These are phyloP conservation scores for Sesia bembeciformis DNA, from an alignment of 2,888 invertebrate genomes.

Conservation along the genomic window DNA sequence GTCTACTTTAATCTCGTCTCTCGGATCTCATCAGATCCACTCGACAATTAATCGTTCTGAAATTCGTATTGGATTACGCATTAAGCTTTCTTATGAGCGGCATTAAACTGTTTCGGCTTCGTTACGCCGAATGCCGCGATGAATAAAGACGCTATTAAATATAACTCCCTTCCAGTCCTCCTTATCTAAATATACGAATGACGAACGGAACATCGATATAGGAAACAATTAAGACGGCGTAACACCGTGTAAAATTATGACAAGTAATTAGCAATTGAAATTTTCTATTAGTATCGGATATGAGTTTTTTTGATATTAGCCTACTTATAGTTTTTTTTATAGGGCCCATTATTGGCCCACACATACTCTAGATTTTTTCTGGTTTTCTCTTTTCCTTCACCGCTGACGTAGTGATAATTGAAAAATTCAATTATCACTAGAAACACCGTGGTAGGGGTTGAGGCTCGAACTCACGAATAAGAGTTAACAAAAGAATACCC, in stretches of 20 bases:
- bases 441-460: no score
- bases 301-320: no score
- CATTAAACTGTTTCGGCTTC: constrained; percentile 43
- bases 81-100: constrained; percentile 42
- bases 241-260: constrained; percentile 13
- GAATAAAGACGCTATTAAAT: constrained; percentile 49
- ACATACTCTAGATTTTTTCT: no score
- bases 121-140: constrained; percentile 29
- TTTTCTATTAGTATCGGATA: not conserved
- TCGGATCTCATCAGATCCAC: constrained; percentile 27
- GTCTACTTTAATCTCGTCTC: constrained; percentile 28
- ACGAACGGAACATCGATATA: constrained; percentile 19
- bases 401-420: no score
- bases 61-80: constrained; percentile 42
- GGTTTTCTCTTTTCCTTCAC: no score
- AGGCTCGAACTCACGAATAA: no score
- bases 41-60: constrained; percentile 37
- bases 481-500: no score
- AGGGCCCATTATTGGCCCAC: no score
- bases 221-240: constrained; percentile 25
- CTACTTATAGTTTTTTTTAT: no score
- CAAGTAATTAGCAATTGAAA: constrained; percentile 16
- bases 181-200: constrained; percentile 11
- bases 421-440: no score
- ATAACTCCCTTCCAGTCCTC: constrained; percentile 22